Percentiles rank a stretch among this genome's conserved stretches.
Conservation (phyloP, 1,140 invertebrate species). For the Drosophila murphyi region DNA sequence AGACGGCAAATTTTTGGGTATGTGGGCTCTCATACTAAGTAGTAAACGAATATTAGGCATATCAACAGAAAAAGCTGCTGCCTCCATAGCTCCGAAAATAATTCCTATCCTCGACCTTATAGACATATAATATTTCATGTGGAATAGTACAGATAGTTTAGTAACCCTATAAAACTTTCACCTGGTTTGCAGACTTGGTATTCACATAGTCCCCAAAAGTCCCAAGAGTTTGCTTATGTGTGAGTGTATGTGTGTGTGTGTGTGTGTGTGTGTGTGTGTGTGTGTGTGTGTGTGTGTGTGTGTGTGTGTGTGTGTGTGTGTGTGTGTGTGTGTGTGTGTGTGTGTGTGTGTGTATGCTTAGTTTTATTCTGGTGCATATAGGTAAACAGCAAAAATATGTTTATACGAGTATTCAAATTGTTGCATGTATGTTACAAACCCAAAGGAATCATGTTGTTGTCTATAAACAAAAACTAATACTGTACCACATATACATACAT, state of each 20-base stretch:
- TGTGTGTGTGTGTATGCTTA: slow-evolving; percentile 26
- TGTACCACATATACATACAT: slow-evolving; percentile 56
- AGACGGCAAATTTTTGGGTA: too few relatives aligned
- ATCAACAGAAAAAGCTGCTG: not conserved
- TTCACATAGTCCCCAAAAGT: not conserved
- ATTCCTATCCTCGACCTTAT: not conserved
- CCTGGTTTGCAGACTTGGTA: slow-evolving; percentile 4
- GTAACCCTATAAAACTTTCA: not conserved
- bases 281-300: slow-evolving; percentile 17
- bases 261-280: slow-evolving; percentile 25
- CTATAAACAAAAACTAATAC: slow-evolving; percentile 27
- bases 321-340: slow-evolving; percentile 15
- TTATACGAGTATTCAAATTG: slow-evolving; percentile 35
- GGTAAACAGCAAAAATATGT: slow-evolving; percentile 4
- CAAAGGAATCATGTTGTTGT: slow-evolving; percentile 54
- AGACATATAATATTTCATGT: not conserved
- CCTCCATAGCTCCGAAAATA: not conserved
- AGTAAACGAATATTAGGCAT: not conserved
- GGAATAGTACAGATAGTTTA: too few relatives aligned
- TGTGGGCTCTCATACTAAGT: too few relatives aligned
- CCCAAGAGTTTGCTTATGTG: slow-evolving; percentile 11
- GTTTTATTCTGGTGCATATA: slow-evolving; percentile 22
- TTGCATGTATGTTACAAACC: slow-evolving; percentile 21
- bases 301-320: slow-evolving; percentile 7
- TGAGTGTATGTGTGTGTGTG: slow-evolving; percentile 20